Percentiles rank a stretch among this genome's conserved stretches.
These are phyloP conservation scores for Xestoiulus laeticollis DNA, from an alignment of 2,888 invertebrate genomes.

Conservation along the genomic window DNA sequence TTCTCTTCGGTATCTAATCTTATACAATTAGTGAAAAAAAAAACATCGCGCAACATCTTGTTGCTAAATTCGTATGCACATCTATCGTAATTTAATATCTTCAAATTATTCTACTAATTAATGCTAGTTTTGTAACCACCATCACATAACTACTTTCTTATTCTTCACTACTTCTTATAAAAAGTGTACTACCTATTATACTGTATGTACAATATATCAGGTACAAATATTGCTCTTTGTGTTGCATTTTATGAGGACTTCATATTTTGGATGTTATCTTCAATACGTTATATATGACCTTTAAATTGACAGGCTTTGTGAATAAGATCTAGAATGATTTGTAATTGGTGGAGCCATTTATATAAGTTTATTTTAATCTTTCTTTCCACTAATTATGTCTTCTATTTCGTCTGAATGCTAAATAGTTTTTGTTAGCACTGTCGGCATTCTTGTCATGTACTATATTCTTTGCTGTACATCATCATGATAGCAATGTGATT, in stretches of 20 bases:
- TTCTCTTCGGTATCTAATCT: not conserved
- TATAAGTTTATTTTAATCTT: not conserved
- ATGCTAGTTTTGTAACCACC: constrained; percentile 22
- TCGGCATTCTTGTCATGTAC: not conserved
- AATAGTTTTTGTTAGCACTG: not conserved
- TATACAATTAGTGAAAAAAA: not conserved
- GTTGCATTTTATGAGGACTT: not conserved
- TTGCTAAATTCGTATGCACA: not conserved
- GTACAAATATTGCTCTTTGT: constrained; percentile 34
- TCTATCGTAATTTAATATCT: constrained; percentile 3
- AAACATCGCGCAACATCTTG: not conserved
- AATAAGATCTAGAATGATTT: not conserved
- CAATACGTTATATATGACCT: not conserved
- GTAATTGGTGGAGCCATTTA: not conserved
- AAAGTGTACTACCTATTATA: constrained; percentile 27
- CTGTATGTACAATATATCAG: not conserved
- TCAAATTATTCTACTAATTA: constrained; percentile 40
- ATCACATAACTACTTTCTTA: constrained; percentile 34
- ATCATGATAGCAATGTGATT: not conserved
- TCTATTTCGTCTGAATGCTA: not conserved
- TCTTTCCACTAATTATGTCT: not conserved
- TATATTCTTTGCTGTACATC: not conserved
- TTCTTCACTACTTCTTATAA: not conserved
- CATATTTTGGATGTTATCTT: constrained; percentile 34
- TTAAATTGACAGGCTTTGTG: not conserved